Evolutionary conservation across 2,888 invertebrate genomes (phyloP).

Genomic region (Amiota minor): DNA sequence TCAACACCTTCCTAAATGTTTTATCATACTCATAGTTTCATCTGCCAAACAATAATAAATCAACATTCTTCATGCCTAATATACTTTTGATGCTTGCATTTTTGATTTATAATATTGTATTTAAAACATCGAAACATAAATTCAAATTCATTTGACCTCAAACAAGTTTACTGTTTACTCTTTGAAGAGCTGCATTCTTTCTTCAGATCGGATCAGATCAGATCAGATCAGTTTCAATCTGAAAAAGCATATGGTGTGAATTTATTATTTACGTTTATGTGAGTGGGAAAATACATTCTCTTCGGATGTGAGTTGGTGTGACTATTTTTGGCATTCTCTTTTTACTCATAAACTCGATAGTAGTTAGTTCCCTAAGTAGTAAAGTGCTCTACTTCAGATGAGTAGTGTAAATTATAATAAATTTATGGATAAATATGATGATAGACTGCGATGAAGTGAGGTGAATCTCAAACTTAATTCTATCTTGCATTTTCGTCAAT

Average conservation of each 20-base stretch:
- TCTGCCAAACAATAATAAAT: too few species aligned
- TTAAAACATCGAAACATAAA: background rate
- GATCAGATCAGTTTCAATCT: too few species aligned
- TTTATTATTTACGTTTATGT: conserved; percentile 38
- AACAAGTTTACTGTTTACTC: background rate
- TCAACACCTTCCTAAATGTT: conserved; percentile 4
- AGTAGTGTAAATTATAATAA: background rate
- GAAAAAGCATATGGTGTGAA: background rate
- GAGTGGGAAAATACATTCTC: conserved; percentile 4
- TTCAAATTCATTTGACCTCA: conserved; percentile 19
- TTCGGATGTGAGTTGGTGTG: background rate
- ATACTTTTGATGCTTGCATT: conserved; percentile 9
- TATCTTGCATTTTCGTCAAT: conserved; percentile 8
- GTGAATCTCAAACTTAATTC: background rate
- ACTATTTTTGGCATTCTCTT: background rate
- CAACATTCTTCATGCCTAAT: conserved; percentile 14
- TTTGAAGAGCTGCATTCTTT: too few species aligned
- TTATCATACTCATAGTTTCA: conserved; percentile 10
- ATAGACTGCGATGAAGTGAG: too few species aligned
- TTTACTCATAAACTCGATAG: too few species aligned
- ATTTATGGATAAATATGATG: conserved; percentile 1
- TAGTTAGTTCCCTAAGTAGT: background rate
- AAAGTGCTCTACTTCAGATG: conserved; percentile 8
- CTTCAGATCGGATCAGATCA: too few species aligned
- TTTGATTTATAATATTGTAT: background rate